Base-by-base conservation (phyloP, 2,113 vertebrate genomes). In the Crypturellus undulatus region DNA sequence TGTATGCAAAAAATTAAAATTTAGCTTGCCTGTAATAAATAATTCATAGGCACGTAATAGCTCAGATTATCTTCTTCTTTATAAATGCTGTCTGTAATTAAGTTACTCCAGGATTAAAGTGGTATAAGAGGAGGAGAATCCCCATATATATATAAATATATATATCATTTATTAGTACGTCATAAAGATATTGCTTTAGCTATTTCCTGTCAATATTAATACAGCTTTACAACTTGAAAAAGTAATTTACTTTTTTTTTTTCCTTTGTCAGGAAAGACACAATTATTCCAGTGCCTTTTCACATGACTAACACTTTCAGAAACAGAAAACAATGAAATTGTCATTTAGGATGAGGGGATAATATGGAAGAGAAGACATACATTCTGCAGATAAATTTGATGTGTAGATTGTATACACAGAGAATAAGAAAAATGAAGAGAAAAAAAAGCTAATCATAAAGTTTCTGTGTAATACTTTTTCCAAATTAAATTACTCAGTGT, bases 221-320 rank as follows among this genome's bases (percentile, higher is more conserved):
- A 71, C 45, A 52, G 14, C 42, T 79, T 80, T 78, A 45, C 71
- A 75, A 47, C 84, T 80, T 75, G 28, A 79, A 91, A 71, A 90
- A 94, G 76, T 56, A 91, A 92, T 94, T 85, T 87, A 70, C 63
- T 85, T 85, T 94, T 92, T 80, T n/a, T 17, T 40, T 96, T 95
- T 94, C 90, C 90, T 92, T 78, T 80, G 51, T 80, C 22, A n/a
- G 82, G 76, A 90, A 83, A 78, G 85, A 6, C 26, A 36, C 78
- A 95, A 85, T 94, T 85, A 75, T 93, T 90, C 87, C 67, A 43
- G 38, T 90, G 76, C 10, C 38, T 21, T 95, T 96, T 85, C 87
- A 86, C 76, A 95, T 94, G 72, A 91, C 60, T 95, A 95, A 93
- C 60, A 68, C 75, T 82, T 94, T 82, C 71, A 87, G 49, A 70